Evolutionary conservation across 2,888 invertebrate species (phyloP).

Genomic region (Polyploca ridens): DNA sequence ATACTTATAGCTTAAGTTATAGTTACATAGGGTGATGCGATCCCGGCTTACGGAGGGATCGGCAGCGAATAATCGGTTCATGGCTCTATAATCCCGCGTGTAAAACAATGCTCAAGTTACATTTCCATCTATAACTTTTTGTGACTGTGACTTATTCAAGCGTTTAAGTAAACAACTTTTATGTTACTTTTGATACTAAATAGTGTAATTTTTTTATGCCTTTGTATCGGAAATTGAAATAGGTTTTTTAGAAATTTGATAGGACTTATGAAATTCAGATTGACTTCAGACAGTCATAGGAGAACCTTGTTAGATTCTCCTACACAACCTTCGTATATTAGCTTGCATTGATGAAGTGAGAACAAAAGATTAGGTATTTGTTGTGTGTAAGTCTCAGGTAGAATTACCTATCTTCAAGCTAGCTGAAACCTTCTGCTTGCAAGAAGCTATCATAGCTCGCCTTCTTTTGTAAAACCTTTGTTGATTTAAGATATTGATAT

Average conservation of each 20-base stretch:
- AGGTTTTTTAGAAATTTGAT: neutral
- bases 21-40: constrained; percentile 44
- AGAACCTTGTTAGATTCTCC: too few species aligned
- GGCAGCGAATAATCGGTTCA: constrained; percentile 66
- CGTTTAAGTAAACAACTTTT: constrained; percentile 7
- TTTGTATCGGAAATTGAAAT: too few species aligned
- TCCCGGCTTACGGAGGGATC: constrained; percentile 72
- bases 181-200: too few species aligned
- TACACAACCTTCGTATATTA: too few species aligned
- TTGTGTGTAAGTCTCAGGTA: neutral
- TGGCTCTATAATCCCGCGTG: constrained; percentile 72
- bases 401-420: neutral
- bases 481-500: too few species aligned
- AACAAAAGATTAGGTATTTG: neutral
- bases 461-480: too few species aligned
- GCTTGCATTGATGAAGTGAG: too few species aligned
- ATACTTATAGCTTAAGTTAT: constrained; percentile 33
- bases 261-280: neutral
- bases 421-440: too few species aligned
- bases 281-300: neutral
- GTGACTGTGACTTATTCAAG: constrained; percentile 30
- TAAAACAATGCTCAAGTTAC: constrained; percentile 68
- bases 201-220: too few species aligned
- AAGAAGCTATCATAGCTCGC: too few species aligned
- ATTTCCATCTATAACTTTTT: constrained; percentile 51